These are phyloP conservation scores for Liodrosophila aerea DNA, from an alignment of 2,888 invertebrate species.

Conservation along the genomic window DNA sequence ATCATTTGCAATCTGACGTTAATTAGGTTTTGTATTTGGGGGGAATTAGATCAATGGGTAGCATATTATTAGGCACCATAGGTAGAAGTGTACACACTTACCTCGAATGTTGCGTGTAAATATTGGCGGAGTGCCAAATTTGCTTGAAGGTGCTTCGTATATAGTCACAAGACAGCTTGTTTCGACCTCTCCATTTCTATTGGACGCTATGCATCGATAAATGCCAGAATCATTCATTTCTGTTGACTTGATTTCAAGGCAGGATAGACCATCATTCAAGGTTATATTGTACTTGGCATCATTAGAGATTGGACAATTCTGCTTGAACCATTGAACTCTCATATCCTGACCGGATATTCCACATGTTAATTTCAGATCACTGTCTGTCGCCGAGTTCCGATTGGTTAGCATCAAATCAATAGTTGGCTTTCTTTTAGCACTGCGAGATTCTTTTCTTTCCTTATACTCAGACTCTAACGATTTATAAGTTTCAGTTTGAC, in stretches of 20 bases:
- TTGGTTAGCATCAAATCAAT: slow-evolving; percentile 87
- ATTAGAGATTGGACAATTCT: slow-evolving; percentile 84
- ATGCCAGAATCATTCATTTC: slow-evolving; percentile 88
- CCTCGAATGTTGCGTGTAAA: slow-evolving; percentile 83
- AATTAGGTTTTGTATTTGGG: slow-evolving; percentile 46
- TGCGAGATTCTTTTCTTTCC: slow-evolving; percentile 69
- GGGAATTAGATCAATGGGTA: slow-evolving; percentile 47
- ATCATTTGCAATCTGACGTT: slow-evolving; percentile 45
- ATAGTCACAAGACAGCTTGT: slow-evolving; percentile 81
- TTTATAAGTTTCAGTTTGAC: slow-evolving; percentile 26
- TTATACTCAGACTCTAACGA: slow-evolving; percentile 69
- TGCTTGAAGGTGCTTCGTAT: slow-evolving; percentile 80
- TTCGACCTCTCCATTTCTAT: slow-evolving; percentile 83
- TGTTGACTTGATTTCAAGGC: slow-evolving; percentile 88
- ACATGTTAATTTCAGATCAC: slow-evolving; percentile 90
- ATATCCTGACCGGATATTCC: slow-evolving; percentile 89
- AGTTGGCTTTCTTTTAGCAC: slow-evolving; percentile 75
- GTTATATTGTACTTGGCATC: slow-evolving; percentile 72
- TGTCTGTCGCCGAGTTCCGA: slow-evolving; percentile 88
- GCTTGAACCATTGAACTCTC: slow-evolving; percentile 88
- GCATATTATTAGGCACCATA: slow-evolving; percentile 18
- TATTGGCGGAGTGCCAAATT: slow-evolving; percentile 81
- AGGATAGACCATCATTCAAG: slow-evolving; percentile 86
- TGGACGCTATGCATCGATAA: slow-evolving; percentile 90
- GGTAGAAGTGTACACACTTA: slow-evolving; percentile 68